phyloP scores from a whole-genome alignment of 2,797 vertebrate species.

The Sitta carolinensis region DNA sequence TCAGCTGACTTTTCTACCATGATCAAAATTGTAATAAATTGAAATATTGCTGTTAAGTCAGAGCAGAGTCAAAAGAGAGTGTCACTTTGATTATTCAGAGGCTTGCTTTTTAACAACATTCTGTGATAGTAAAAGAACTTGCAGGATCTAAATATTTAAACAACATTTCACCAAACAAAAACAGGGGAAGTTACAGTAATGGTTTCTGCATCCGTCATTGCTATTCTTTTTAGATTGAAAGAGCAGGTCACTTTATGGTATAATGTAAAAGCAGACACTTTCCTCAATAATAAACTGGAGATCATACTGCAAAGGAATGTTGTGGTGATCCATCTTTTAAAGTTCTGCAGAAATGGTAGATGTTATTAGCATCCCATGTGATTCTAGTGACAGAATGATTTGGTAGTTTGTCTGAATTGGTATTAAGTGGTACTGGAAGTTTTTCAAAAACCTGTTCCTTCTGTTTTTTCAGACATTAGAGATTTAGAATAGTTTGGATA shows the following conservation, averaged over 20 bases:
- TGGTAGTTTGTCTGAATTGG: constrained; percentile 36
- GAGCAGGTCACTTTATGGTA: background rate
- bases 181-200: background rate
- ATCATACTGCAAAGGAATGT: background rate
- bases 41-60: background rate
- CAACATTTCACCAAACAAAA: constrained; percentile 19
- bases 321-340: constrained; percentile 30
- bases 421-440: constrained; percentile 31
- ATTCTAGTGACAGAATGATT: constrained; percentile 42
- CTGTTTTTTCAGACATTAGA: constrained; percentile 8
- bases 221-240: background rate
- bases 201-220: background rate
- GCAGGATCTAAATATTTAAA: constrained; percentile 34
- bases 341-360: constrained; percentile 3
- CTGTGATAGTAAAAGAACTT: background rate
- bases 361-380: constrained; percentile 25
- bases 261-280: background rate
- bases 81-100: background rate
- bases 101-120: background rate
- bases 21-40: constrained; percentile 21
- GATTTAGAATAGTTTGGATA: constrained; percentile 16
- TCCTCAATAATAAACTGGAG: background rate
- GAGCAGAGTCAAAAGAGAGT: background rate
- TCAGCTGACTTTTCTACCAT: background rate
- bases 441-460: background rate